Evolutionary conservation across 2,888 invertebrate species (phyloP), one percentile per base, ranked within the genome.

Genomic region (Tanytarsus gracilentus): DNA sequence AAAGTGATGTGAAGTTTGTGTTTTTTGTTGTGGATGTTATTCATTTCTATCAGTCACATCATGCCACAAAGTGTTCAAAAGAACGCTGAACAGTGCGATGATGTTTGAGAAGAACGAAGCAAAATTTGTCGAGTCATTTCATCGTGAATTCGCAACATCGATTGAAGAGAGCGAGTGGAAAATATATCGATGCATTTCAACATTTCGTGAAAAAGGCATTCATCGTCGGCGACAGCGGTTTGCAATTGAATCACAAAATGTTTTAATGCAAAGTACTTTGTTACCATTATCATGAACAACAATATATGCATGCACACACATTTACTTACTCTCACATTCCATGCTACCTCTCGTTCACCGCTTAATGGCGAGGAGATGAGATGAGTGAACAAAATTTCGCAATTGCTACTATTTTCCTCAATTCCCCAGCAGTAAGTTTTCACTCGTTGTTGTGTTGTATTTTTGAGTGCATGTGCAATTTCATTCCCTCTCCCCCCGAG

Each of bases 211-310:
- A 33, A 5, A n/a, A 14, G 16, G 9, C 23, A 23, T 48, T 48
- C 8, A 11, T 21, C 11, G 14, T 27, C 5, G 51, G 11, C 11
- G 18, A 23, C 30, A 16, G 8, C 7, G 51, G 18, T 51, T 51
- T 30, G 30, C 29, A 55, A 55, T 55, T 55, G 55, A 55, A 55
- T 55, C 39, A 25, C 23, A 53, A 33, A 39, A 55, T 40, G 25
- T 26, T 18, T 40, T 55, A 39, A 39, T 55, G 55, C 55, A 55
- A 21, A 51, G 30, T 51, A 40, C 39, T 55, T 55, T 55, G 55
- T 55, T 55, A 25, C 40, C 26, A 39, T 55, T 55, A 39, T 39
- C 33, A 55, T 21, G 16, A 55, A 52, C 52, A 36, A 52, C 27
- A 29, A 27, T 14, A 51, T 36, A 26, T 18, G 9, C 11, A 26